phyloP scores from a whole-genome alignment of 1,140 invertebrate genomes.

The Tetramorium alpestre region DNA sequence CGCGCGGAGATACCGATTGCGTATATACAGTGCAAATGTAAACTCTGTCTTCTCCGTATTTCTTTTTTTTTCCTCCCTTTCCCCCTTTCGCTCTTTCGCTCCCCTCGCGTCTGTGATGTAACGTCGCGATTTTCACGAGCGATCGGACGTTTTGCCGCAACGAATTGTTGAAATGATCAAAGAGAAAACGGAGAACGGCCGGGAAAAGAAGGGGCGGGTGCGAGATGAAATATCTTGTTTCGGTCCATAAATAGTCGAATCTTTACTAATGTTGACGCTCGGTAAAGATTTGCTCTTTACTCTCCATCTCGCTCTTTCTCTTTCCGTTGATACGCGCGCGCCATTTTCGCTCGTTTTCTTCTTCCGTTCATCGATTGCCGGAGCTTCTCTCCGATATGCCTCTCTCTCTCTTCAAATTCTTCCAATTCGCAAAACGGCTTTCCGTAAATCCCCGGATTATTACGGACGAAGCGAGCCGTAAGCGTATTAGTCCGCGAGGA shows the following conservation, averaged over 20 bases:
- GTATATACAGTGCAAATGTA: constrained; percentile 28
- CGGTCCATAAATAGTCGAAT: constrained; percentile 39
- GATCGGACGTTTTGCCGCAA: neutral
- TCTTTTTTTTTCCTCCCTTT: neutral
- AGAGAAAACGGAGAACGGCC: neutral
- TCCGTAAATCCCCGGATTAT: constrained; percentile 32
- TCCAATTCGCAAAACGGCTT: constrained; percentile 40
- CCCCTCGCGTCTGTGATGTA: neutral
- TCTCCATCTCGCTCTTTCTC: neutral
- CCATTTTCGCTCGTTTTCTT: neutral
- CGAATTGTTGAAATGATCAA: neutral
- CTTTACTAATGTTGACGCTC: constrained; percentile 30
- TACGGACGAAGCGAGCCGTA: constrained; percentile 3
- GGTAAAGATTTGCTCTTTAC: constrained; percentile 35
- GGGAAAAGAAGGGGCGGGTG: too few relatives aligned
- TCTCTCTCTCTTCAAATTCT: neutral
- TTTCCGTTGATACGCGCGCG: neutral
- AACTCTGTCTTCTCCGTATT: constrained; percentile 6
- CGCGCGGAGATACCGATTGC: constrained; percentile 18
- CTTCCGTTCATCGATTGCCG: neutral
- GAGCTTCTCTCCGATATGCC: too few relatives aligned
- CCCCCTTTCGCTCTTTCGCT: neutral
- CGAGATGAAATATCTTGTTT: constrained; percentile 1
- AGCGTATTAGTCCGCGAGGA: neutral
- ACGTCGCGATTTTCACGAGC: neutral